Conservation (phyloP, 2,797 vertebrate species). For the Champsocephalus esox region DNA sequence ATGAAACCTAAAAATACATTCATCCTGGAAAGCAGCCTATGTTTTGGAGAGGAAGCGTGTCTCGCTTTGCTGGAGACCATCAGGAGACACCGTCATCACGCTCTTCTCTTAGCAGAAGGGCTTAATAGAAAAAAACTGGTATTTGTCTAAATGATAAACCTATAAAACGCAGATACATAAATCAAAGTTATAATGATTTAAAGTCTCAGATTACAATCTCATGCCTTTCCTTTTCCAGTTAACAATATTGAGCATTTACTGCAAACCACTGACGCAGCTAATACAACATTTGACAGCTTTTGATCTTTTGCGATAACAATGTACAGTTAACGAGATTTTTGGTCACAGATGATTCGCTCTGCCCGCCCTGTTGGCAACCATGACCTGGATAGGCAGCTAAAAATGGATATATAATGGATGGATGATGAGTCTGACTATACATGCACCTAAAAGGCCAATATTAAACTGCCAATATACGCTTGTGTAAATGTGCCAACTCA, state of each 20-base stretch:
- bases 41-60: constrained; percentile 57
- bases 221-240: background rate
- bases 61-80: constrained; percentile 60
- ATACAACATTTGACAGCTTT: constrained; percentile 9
- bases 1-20: constrained; percentile 63
- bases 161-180: constrained; percentile 9
- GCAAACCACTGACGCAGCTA: background rate
- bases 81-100: constrained; percentile 50
- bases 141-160: constrained; percentile 11
- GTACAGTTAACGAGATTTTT: constrained; percentile 23
- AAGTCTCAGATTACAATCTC: background rate
- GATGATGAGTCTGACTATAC: background rate
- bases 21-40: constrained; percentile 56
- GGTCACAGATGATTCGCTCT: constrained; percentile 10
- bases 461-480: background rate
- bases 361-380: constrained; percentile 6
- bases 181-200: background rate
- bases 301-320: constrained; percentile 14
- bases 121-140: background rate
- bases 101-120: constrained; percentile 22
- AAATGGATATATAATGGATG: constrained; percentile 21
- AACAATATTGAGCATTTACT: background rate
- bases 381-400: constrained; percentile 41
- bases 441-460: background rate
- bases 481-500: background rate